phyloP scores from a whole-genome alignment of 2,113 vertebrate species.

The Phainopepla nitens region DNA sequence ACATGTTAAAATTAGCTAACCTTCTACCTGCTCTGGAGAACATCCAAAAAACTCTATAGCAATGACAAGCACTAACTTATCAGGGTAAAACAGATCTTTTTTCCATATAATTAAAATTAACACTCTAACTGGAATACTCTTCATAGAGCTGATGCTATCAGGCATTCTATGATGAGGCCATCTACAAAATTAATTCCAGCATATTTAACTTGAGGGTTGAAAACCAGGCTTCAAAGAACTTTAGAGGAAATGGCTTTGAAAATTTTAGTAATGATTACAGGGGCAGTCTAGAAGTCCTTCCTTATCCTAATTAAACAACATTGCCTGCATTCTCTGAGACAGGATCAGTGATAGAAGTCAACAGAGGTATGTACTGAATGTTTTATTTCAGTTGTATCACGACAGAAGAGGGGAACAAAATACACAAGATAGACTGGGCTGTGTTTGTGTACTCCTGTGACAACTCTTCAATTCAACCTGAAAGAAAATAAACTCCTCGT shows the following conservation, averaged over 20 bases:
- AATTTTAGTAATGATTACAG: background rate
- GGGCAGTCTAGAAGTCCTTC: background rate
- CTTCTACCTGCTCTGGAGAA: constrained; percentile 47
- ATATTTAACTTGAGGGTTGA: constrained; percentile 11
- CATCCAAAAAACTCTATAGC: constrained; percentile 5
- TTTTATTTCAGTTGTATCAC: background rate
- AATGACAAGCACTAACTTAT: constrained; percentile 18
- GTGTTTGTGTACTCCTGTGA: background rate
- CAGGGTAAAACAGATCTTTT: constrained; percentile 29
- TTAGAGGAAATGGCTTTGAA: constrained; percentile 4
- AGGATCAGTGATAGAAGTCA: background rate
- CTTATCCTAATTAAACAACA: background rate
- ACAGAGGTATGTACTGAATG: background rate
- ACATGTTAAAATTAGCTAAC: constrained; percentile 30
- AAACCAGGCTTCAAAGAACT: background rate
- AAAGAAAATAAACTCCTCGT: background rate
- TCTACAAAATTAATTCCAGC: constrained; percentile 34
- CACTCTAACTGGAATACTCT: background rate
- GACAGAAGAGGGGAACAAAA: background rate
- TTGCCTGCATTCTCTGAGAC: background rate
- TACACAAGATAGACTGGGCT: background rate
- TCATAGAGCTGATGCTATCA: constrained; percentile 18
- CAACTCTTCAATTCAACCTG: background rate
- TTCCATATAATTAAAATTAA: constrained; percentile 39
- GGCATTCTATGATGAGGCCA: background rate